Percentiles rank a stretch among this genome's conserved stretches.
Conservation (phyloP, 2,888 invertebrate genomes). For the Apeira syringaria region DNA sequence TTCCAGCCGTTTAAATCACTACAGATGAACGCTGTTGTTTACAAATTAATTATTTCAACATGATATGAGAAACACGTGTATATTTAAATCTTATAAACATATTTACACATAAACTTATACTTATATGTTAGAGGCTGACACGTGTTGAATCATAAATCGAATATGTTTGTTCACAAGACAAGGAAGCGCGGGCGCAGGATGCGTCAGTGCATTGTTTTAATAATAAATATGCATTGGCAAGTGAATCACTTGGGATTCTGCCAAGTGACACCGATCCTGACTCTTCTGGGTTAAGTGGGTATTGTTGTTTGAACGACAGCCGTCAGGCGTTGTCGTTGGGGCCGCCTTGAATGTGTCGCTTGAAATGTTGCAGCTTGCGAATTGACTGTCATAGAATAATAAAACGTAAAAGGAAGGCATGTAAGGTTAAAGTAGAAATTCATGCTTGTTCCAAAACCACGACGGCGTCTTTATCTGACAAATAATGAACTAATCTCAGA, state of each 20-base stretch:
- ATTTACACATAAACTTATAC: constrained; percentile 3
- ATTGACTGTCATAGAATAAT: no score
- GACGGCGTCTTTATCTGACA: no score
- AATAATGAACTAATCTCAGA: no score
- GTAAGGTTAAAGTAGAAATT: no score
- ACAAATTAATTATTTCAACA: background rate
- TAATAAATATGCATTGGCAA: constrained; percentile 20
- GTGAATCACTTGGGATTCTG: constrained; percentile 23
- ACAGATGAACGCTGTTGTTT: background rate
- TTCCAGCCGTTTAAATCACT: no score
- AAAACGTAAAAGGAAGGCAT: no score
- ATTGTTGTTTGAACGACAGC: constrained; percentile 14
- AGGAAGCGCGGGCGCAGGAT: constrained; percentile 19
- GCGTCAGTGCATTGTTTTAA: constrained; percentile 26
- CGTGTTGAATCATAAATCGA: constrained; percentile 25
- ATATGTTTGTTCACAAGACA: constrained; percentile 20
- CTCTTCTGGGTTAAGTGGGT: constrained; percentile 11
- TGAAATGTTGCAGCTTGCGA: background rate
- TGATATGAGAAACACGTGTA: constrained; percentile 1
- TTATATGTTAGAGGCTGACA: constrained; percentile 1
- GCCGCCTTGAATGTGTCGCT: constrained; percentile 3
- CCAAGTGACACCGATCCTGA: constrained; percentile 25
- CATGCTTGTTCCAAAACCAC: no score
- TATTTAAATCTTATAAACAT: constrained; percentile 5
- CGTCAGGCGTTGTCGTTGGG: background rate